These are phyloP conservation scores for Porites evermanni DNA, from an alignment of 92 coral and sea anemone species.

Conservation along the genomic window DNA sequence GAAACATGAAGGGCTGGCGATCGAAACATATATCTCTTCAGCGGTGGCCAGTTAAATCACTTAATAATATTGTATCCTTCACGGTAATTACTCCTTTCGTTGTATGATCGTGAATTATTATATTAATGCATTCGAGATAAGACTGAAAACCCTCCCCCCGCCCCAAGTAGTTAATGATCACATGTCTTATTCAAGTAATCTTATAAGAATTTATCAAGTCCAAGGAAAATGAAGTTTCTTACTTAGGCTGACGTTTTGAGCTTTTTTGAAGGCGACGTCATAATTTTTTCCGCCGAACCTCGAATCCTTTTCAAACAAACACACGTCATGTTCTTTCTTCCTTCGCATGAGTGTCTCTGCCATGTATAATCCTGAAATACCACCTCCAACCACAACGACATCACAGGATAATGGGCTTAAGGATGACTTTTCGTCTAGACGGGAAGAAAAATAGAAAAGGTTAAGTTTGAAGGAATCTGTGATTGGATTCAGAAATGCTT, in stretches of 20 bases:
- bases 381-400: slow-evolving; percentile 28
- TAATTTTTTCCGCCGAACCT: slow-evolving; percentile 25
- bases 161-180: no score
- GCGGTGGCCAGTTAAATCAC: no score
- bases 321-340: slow-evolving; percentile 19
- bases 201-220: background rate
- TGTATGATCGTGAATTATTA: no score
- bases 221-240: background rate
- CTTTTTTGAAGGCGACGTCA: slow-evolving; percentile 10
- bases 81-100: no score
- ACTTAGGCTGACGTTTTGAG: slow-evolving; percentile 28
- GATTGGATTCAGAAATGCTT: no score
- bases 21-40: no score
- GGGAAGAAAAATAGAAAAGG: background rate
- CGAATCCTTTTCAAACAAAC: slow-evolving; percentile 27
- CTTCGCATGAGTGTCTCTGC: slow-evolving; percentile 25
- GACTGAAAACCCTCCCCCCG: no score
- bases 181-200: background rate
- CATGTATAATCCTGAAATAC: slow-evolving; percentile 31
- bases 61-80: no score
- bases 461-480: no score
- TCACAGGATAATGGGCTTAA: background rate
- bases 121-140: no score
- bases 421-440: background rate
- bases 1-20: no score